A percentile compares a stretch with the other conserved stretches of the same genome.
Conservation (phyloP, 2,113 vertebrate genomes). For the Orientallactaga bullata region DNA sequence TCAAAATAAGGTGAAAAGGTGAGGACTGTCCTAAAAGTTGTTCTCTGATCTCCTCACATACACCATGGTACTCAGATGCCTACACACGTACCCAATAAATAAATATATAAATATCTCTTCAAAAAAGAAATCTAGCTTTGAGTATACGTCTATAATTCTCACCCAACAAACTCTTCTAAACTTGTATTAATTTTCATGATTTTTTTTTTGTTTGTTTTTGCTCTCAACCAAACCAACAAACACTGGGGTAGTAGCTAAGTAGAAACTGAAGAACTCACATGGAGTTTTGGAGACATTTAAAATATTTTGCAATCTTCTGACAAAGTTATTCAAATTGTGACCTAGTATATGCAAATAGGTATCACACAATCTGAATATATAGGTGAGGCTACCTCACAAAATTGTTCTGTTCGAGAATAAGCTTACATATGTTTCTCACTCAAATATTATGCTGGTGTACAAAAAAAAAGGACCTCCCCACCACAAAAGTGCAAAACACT, state of each 20-base stretch:
- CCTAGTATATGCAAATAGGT: background rate
- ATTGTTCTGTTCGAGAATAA: slow-evolving; percentile 62
- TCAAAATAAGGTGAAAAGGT: too few species aligned
- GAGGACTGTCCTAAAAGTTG: too few species aligned
- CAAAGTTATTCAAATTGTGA: slow-evolving; percentile 64
- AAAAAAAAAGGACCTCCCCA: slow-evolving; percentile 25
- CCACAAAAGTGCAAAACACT: background rate
- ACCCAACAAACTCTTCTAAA: background rate
- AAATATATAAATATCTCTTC: too few species aligned
- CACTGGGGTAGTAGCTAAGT: background rate
- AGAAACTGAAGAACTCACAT: slow-evolving; percentile 15
- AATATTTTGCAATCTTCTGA: slow-evolving; percentile 40
- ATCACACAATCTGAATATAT: background rate
- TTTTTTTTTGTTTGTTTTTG: background rate
- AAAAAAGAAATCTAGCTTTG: background rate
- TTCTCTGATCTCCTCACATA: too few species aligned
- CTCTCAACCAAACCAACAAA: background rate
- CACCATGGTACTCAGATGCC: too few species aligned
- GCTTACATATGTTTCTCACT: slow-evolving; percentile 22
- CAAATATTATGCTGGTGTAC: background rate
- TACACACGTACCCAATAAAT: too few species aligned
- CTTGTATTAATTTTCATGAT: background rate
- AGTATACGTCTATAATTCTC: background rate
- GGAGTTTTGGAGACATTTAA: slow-evolving; percentile 18
- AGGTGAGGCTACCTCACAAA: slow-evolving; percentile 21